A percentile compares a stretch with the other conserved stretches of the same genome.
Conservation (phyloP, 1,140 invertebrate species). For the Cyclargus thomasi region DNA sequence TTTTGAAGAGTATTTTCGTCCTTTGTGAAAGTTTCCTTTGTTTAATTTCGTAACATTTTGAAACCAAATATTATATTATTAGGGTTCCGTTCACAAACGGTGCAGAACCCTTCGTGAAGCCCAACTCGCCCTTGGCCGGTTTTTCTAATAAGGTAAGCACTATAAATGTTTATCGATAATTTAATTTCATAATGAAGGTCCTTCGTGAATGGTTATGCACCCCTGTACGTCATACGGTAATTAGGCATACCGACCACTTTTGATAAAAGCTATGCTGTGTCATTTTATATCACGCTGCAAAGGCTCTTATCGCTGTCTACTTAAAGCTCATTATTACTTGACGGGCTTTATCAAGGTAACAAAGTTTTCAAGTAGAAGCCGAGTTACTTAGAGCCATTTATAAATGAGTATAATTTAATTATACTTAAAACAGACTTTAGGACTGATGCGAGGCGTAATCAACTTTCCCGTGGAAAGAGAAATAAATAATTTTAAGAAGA, state of each 20-base stretch:
- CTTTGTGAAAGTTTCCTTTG: too few species aligned
- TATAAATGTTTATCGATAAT: neutral
- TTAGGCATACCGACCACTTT: neutral
- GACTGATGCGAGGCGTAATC: neutral
- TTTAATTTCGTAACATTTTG: too few species aligned
- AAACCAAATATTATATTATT: too few species aligned
- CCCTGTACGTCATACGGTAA: neutral
- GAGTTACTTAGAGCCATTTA: slow-evolving; percentile 5
- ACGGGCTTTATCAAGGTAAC: slow-evolving; percentile 1
- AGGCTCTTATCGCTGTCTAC: neutral
- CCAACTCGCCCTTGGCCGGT: too few species aligned
- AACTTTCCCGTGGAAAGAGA: neutral
- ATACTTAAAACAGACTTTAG: slow-evolving; percentile 5
- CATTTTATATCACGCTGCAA: neutral
- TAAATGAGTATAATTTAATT: slow-evolving; percentile 14
- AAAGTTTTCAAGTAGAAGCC: slow-evolving; percentile 11
- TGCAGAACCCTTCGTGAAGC: too few species aligned
- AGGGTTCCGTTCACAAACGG: too few species aligned
- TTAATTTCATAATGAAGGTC: neutral
- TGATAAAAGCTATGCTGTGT: neutral
- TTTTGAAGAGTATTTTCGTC: too few species aligned
- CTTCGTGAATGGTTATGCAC: neutral
- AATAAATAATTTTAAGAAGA: too few species aligned
- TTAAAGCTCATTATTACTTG: neutral
- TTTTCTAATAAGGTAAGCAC: neutral